Evolutionary conservation across 2,797 vertebrate species (phyloP), one percentile per base, ranked within the genome.

Genomic region (Leptodactylus fallax): DNA sequence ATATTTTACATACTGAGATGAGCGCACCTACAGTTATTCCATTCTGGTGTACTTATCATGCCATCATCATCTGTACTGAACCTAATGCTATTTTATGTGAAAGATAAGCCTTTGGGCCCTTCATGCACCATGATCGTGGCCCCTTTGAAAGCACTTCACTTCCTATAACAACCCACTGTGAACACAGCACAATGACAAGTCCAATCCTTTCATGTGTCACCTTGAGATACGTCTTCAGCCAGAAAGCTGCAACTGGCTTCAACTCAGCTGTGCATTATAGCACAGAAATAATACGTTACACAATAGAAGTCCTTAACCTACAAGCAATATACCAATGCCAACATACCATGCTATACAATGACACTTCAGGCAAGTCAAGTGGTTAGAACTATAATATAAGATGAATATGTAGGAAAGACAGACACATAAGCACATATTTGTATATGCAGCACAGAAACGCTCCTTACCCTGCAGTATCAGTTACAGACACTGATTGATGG

Each of bases 391-490:
- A 6, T 8, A 0, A 71, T 19, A 45, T 45, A 74, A 21, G 13
- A 72, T 49, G 19, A 49, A 21, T 23, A 47, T 6, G 49, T 51
- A 23, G 3, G 2, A 51, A 25, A n/a, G 3, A 11, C 10, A 25
- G 4, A 25, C n/a, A 16, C 19, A 74, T 3, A 55, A 65, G 23
- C 51, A 25, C 47, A 23, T 55, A 79, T 63, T 51, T 53, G 25
- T 51, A 53, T 53, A 17, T 55, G 19, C 58, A 27, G 69, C 27
- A 25, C 21, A 71, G 6, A 74, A 53, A 56, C 51, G 72, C 87
- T 83, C 63, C 81, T 84, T 79, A 61, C 87, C 81, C 87, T 83
- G 60, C 80, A 87, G 87, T 87, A 83, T 79, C 79, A 83, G 60
- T 65, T 74, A 67, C 71, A 63, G 60, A 83, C 80, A 83, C 69